These are phyloP conservation scores for Heteromurus nitidus DNA, from an alignment of 2,888 invertebrate species.

Conservation along the genomic window DNA sequence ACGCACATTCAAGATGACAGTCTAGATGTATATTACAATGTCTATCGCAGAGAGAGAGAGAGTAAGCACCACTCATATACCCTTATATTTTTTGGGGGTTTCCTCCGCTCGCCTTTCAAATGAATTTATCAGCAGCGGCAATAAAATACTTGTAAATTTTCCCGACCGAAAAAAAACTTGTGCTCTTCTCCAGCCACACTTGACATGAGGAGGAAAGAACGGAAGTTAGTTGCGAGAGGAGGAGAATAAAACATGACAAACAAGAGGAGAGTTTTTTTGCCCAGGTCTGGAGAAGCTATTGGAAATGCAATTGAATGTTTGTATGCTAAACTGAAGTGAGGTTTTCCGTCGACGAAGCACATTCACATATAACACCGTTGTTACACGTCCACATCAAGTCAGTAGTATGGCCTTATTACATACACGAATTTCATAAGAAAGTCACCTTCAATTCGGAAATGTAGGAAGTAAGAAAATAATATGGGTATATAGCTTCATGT, in stretches of 20 bases:
- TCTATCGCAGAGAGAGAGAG: background rate
- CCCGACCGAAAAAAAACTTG: slow-evolving; percentile 3
- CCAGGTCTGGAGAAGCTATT: background rate
- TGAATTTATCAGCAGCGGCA: slow-evolving; percentile 51
- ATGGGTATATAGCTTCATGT: background rate
- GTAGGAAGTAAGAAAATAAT: slow-evolving; percentile 8
- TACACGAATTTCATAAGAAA: slow-evolving; percentile 30
- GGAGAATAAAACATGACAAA: slow-evolving; percentile 39
- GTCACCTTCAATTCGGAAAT: slow-evolving; percentile 23
- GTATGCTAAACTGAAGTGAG: too few species aligned
- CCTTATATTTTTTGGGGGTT: background rate
- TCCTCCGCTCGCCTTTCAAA: slow-evolving; percentile 16
- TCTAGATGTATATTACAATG: slow-evolving; percentile 22
- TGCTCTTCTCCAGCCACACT: slow-evolving; percentile 4
- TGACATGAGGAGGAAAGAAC: slow-evolving; percentile 30
- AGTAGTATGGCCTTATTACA: background rate
- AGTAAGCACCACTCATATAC: background rate
- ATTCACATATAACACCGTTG: too few species aligned
- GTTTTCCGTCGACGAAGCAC: too few species aligned
- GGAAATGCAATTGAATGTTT: background rate
- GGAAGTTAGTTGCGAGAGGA: slow-evolving; percentile 9
- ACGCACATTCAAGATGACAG: slow-evolving; percentile 40
- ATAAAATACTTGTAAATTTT: slow-evolving; percentile 56
- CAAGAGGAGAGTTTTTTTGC: background rate
- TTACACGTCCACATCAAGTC: too few species aligned